These are phyloP conservation scores for Acromyrmex echinatior DNA, from an alignment of 1,140 invertebrate species.

Conservation along the genomic window DNA sequence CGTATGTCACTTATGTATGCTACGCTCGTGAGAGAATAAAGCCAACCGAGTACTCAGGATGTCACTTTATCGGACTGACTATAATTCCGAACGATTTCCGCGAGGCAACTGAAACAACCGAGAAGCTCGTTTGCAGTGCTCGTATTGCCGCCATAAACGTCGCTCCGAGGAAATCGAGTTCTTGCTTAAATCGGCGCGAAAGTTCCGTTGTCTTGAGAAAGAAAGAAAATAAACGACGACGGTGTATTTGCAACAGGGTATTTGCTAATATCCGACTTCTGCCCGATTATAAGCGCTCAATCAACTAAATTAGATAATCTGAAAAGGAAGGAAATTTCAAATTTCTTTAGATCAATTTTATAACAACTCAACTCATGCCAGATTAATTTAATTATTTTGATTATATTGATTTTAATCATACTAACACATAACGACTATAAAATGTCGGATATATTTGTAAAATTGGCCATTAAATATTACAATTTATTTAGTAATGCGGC, in stretches of 20 bases:
- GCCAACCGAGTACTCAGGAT: neutral
- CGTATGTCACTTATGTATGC: constrained; percentile 34
- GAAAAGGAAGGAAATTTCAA: neutral
- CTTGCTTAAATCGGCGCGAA: constrained; percentile 54
- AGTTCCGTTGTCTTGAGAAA: constrained; percentile 16
- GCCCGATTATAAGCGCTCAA: neutral
- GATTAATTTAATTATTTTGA: neutral
- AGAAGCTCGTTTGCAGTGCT: constrained; percentile 42
- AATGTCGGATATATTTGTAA: neutral
- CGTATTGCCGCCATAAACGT: constrained; percentile 40
- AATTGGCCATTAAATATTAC: neutral
- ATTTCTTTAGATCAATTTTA: neutral
- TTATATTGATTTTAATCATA: neutral
- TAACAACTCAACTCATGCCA: neutral
- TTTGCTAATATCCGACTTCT: neutral
- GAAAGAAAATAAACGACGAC: constrained; percentile 16
- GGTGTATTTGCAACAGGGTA: neutral
- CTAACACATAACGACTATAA: neutral
- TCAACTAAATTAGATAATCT: constrained; percentile 6
- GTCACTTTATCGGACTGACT: constrained; percentile 53
- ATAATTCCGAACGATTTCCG: constrained; percentile 63
- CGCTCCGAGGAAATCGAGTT: constrained; percentile 55
- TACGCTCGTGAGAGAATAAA: constrained; percentile 56
- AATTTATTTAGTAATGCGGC: neutral
- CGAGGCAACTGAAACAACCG: constrained; percentile 49